Evolutionary conservation across 2,113 vertebrate species (phyloP), one percentile per base, ranked within the genome.

Genomic region (Leptocoma aspasia): DNA sequence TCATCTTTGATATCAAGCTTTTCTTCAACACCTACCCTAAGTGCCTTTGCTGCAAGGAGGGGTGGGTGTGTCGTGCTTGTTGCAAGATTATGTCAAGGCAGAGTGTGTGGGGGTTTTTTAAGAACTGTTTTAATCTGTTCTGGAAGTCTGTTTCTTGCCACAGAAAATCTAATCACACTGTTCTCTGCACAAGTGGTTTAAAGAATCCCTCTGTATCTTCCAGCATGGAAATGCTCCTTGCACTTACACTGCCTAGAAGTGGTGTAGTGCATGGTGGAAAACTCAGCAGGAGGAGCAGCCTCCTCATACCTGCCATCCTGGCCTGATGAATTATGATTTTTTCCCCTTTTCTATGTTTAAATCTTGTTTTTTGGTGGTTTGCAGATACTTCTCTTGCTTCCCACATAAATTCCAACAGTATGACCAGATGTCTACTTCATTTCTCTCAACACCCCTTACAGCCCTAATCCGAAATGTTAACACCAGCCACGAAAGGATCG

Each of bases 381-480:
- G 49, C 35, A 86, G 89, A 94, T 70, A 44, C 54, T 88, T 78
- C 31, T 93, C 11, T 94, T 52, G 15, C 85, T 80, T 96, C 88
- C 89, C 92, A 91, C 82, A 85, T 91, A 91, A 91, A 97, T 97
- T 95, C 94, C 92, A 94, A 41, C 41, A 45, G n/a, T 78, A 82
- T 96, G 93, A 97, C 80, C 87, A 77, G 89, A 94, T 41, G 96
- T 97, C 93, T 96, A 49, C 60, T 60, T 52, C 7, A 10, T 82
- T 94, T 93, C 90, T 96, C 87, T 86, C 4, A 21, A 84, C 73
- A 96, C 61, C 53, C 39, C 96, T 96, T 59, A 44, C 49, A 71
- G 44, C 60, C 53, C 61, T 93, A 73, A 90, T 49, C 66, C 35
- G 12, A 88, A 82, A 94, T 68, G 63, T 93, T 94, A 61, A 84